Evolutionary conservation across 1,140 invertebrate species (phyloP).

Genomic region (Neodiprion lecontei): DNA sequence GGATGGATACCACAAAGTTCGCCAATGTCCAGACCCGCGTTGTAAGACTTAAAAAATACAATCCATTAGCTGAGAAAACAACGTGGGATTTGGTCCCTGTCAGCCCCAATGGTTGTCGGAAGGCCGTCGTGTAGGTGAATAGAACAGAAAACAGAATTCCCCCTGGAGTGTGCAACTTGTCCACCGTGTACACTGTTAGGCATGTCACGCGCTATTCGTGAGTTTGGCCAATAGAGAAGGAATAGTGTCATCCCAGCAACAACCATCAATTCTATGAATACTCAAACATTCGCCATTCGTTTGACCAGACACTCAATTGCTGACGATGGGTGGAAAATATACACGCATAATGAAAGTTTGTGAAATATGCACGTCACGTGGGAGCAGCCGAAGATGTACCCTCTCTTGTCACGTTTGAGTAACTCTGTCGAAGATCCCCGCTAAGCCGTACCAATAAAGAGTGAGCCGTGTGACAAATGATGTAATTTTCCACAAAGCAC

Average conservation of each 20-base stretch:
- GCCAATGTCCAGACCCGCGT: not conserved
- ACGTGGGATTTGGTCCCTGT: not conserved
- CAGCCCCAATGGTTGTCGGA: not conserved
- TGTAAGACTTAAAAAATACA: constrained; percentile 6
- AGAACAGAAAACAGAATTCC: not conserved
- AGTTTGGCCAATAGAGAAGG: too few relatives aligned
- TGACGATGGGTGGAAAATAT: too few relatives aligned
- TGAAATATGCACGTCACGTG: not conserved
- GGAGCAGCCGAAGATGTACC: not conserved
- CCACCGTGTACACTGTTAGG: too few relatives aligned
- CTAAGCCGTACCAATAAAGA: not conserved
- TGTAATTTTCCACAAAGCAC: not conserved
- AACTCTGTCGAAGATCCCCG: not conserved
- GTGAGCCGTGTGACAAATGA: not conserved
- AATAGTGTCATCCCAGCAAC: too few relatives aligned
- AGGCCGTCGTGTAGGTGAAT: not conserved
- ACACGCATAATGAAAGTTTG: too few relatives aligned
- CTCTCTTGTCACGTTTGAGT: not conserved
- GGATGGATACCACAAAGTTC: not conserved
- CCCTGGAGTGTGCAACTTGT: not conserved
- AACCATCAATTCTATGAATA: too few relatives aligned
- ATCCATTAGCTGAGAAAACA: constrained; percentile 7
- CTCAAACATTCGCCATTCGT: too few relatives aligned
- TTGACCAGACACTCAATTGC: too few relatives aligned
- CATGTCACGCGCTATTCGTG: too few relatives aligned